Conservation (phyloP, 1,140 invertebrate genomes). For the Drosophila suzukii region DNA sequence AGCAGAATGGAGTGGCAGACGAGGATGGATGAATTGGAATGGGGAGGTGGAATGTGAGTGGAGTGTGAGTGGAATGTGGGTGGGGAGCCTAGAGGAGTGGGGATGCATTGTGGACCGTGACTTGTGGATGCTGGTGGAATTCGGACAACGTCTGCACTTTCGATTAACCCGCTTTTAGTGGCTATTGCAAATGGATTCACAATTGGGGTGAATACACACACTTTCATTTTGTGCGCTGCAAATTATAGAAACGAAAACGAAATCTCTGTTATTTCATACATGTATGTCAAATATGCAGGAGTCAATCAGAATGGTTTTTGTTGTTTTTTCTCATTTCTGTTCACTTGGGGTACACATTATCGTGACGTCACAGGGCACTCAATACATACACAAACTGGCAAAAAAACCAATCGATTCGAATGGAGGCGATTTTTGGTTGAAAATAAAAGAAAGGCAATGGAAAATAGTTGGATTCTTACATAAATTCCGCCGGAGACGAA, state of each 20-base stretch:
- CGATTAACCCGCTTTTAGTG: conserved; percentile 73
- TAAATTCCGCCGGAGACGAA: conserved; percentile 66
- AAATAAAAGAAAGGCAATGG: conserved; percentile 2
- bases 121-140: conserved; percentile 7
- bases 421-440: conserved; percentile 17
- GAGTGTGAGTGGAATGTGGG: neutral
- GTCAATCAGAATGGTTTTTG: conserved; percentile 16
- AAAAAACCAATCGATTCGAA: conserved; percentile 8
- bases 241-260: conserved; percentile 76
- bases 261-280: conserved; percentile 69
- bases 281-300: conserved; percentile 33
- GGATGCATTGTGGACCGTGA: neutral
- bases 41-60: neutral
- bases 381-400: conserved; percentile 10
- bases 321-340: conserved; percentile 13
- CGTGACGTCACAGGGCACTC: conserved; percentile 3
- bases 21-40: neutral
- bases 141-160: conserved; percentile 58
- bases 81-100: neutral
- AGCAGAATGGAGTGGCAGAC: neutral
- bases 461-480: conserved; percentile 38
- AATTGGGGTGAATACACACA: conserved; percentile 77
- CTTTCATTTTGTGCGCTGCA: conserved; percentile 72
- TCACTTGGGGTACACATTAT: neutral
- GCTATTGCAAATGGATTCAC: conserved; percentile 76